Percentiles rank a stretch among this genome's conserved stretches.
Conservation (phyloP, 2,797 vertebrate genomes). For the Pyrocephalus nanus region DNA sequence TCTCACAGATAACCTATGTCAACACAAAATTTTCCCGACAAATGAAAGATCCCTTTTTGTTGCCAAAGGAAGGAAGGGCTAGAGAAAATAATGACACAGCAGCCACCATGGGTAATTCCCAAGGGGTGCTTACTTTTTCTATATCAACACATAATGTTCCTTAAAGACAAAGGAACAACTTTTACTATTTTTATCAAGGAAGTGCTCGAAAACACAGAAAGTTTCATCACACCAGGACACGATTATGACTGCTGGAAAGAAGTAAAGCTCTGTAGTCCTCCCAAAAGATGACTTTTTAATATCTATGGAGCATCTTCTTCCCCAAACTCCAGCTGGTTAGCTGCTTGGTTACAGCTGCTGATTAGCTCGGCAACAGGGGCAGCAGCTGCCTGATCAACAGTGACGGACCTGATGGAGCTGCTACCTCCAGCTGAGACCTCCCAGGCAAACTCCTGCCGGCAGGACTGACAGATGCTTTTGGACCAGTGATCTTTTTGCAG, state of each 20-base stretch:
- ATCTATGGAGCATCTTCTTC: neutral
- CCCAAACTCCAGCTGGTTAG: neutral
- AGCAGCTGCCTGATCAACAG: neutral
- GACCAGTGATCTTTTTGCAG: neutral
- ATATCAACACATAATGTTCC: neutral
- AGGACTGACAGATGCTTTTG: neutral
- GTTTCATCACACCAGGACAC: neutral
- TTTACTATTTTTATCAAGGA: neutral
- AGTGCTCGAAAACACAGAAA: neutral
- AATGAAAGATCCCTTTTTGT: neutral
- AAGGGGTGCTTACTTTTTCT: neutral
- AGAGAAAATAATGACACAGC: neutral
- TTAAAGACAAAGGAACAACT: neutral
- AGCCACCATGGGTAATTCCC: neutral
- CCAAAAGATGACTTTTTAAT: neutral
- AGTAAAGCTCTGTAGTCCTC: neutral
- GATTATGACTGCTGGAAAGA: neutral
- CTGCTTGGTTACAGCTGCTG: neutral
- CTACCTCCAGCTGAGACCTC: neutral
- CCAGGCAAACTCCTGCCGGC: fast-evolving
- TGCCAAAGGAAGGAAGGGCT: neutral
- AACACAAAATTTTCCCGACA: neutral
- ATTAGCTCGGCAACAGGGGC: neutral
- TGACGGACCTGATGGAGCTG: neutral
- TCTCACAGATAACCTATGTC: neutral